phyloP scores from a whole-genome alignment of 2,113 vertebrate species.

The Thunnus thynnus region DNA sequence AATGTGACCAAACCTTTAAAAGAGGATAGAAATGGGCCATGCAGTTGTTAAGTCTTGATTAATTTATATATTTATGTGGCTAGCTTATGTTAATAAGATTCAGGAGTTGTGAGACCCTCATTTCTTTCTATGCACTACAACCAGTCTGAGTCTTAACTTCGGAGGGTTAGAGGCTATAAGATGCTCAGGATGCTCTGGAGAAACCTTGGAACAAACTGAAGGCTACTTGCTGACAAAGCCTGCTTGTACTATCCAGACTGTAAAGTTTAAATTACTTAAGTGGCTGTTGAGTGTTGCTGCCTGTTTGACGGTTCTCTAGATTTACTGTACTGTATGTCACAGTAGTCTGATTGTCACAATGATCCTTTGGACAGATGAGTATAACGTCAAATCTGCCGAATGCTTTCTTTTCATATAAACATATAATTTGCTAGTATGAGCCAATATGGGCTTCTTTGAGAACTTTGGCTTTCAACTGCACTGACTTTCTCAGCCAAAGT shows the following conservation, averaged over 20 bases:
- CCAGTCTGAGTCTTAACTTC: no score
- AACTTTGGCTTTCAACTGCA: background rate
- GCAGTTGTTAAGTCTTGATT: no score
- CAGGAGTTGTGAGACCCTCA: no score
- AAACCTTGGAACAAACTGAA: background rate
- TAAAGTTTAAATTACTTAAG: background rate
- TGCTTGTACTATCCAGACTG: background rate
- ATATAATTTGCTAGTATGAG: background rate
- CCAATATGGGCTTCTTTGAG: background rate
- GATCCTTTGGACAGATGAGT: background rate
- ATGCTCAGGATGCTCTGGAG: no score
- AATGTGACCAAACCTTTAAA: no score
- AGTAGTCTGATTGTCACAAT: background rate
- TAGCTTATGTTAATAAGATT: background rate
- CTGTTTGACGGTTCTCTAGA: background rate
- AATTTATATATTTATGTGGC: no score
- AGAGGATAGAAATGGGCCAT: no score
- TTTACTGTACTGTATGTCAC: no score
- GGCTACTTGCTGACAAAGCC: background rate
- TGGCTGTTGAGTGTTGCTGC: background rate
- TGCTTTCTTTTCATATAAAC: no score
- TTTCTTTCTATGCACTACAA: no score
- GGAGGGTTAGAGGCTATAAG: no score
- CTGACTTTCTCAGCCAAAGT: background rate
- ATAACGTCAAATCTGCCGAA: background rate